Evolutionary conservation across 2,888 invertebrate genomes (phyloP), one percentile per base, ranked within the genome.

Genomic region (Stenodera caucasica): DNA sequence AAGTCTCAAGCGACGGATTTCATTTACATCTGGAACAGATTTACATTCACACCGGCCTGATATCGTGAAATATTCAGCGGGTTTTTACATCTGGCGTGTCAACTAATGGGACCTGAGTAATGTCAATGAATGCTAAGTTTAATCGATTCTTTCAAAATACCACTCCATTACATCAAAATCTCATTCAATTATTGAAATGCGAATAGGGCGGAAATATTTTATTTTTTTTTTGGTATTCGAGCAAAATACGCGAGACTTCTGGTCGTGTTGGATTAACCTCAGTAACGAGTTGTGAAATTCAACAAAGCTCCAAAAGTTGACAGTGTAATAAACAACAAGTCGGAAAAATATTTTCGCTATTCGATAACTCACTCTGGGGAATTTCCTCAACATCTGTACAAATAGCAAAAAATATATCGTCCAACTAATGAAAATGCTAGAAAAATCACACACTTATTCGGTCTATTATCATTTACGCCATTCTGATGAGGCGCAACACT

Each of bases 1-100:
- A 71, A 76, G 76, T 76, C 75, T 74, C 77, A 66, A 69, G 75
- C 73, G 75, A 70, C 73, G 75, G 75, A 77, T 77, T 78, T 77
- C 77, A 78, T 78, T 77, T 77, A 78, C 77, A 78, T 78, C 75
- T 73, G 71, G 76, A 77, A 77, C 75, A 77, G 76, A 78, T 78
- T 78, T 77, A 75, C 76, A 77, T 77, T 76, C 76, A 72, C 75
- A 71, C 75, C 76, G 72, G 70, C 72, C 70, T 67, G 72, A 45
- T 70, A 73, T 75, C 72, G 70, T 77, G 75, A 77, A 77, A 77
- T 77, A 77, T 77, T 76, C 76, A 76, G 73, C 70, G 74, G 72
- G 74, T 77, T 77, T 77, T 76, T 76, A 72, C 74, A 72, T 75
- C 71, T 72, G 73, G 70, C 74, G 70, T 74, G 72, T 75, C 71